phyloP scores from a whole-genome alignment of 2,113 vertebrate species.

The Zosterops hypoxanthus region DNA sequence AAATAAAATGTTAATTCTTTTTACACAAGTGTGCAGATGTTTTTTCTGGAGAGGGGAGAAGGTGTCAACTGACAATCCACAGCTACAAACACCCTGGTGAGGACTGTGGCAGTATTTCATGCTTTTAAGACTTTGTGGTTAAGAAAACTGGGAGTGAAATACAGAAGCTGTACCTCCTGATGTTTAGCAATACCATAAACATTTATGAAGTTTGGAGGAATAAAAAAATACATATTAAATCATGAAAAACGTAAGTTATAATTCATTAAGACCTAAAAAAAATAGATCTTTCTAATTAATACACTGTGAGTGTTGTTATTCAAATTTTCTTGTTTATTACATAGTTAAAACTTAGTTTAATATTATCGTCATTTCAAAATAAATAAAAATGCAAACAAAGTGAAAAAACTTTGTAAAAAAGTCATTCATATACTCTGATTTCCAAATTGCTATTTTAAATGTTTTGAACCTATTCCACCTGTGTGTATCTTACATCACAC shows the following conservation, averaged over 20 bases:
- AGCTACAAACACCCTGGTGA: background rate
- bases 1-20: background rate
- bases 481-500: background rate
- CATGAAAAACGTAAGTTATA: background rate
- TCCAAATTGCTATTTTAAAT: background rate
- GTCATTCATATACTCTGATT: background rate
- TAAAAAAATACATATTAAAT: background rate
- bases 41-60: background rate
- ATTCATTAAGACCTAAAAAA: background rate
- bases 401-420: background rate
- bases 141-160: background rate
- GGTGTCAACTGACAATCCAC: background rate
- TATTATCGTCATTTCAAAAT: background rate
- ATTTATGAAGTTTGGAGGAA: background rate
- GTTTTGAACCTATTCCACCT: background rate
- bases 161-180: background rate
- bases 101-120: background rate
- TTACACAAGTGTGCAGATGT: background rate
- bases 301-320: background rate
- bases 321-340: background rate
- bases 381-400: background rate
- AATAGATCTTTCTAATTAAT: background rate
- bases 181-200: background rate
- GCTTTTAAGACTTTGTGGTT: background rate
- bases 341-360: background rate